A percentile compares a stretch with the other conserved stretches of the same genome.
phyloP scores from a whole-genome alignment of 2,888 invertebrate species.

The Tanypteryx hageni region DNA sequence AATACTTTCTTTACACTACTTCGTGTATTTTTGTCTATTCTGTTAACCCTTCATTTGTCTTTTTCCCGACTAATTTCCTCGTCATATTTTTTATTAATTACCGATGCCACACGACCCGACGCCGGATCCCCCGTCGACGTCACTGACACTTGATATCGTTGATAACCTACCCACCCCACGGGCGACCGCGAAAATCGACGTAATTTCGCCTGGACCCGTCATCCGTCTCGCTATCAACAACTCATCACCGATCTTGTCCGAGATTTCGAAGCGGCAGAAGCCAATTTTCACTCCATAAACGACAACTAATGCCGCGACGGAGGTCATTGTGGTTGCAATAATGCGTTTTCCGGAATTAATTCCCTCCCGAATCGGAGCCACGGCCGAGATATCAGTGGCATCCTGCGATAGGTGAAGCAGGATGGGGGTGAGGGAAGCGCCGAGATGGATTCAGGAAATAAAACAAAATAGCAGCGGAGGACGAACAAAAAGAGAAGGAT shows the following conservation, averaged over 20 bases:
- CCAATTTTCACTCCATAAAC: constrained; percentile 56
- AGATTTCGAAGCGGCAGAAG: background rate
- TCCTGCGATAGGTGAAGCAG: background rate
- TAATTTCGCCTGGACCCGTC: background rate
- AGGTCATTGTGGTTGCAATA: background rate
- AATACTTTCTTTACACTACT: no score
- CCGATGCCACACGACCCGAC: no score
- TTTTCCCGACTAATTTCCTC: no score
- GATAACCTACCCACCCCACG: background rate
- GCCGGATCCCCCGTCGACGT: background rate
- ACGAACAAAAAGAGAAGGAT: background rate
- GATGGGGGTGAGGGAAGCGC: background rate
- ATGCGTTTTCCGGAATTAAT: constrained; percentile 41
- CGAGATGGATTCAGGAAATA: background rate
- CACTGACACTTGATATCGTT: background rate
- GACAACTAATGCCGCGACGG: constrained; percentile 4
- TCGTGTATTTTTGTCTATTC: no score
- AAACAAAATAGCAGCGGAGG: background rate
- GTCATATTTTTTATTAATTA: no score
- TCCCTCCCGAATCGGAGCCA: constrained; percentile 6
- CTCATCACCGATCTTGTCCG: background rate
- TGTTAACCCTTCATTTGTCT: no score
- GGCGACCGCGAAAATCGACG: background rate
- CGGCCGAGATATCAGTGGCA: background rate
- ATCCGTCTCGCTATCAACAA: background rate